These are phyloP conservation scores for Myiagra hebetior DNA, from an alignment of 2,113 vertebrate genomes.

Conservation along the genomic window DNA sequence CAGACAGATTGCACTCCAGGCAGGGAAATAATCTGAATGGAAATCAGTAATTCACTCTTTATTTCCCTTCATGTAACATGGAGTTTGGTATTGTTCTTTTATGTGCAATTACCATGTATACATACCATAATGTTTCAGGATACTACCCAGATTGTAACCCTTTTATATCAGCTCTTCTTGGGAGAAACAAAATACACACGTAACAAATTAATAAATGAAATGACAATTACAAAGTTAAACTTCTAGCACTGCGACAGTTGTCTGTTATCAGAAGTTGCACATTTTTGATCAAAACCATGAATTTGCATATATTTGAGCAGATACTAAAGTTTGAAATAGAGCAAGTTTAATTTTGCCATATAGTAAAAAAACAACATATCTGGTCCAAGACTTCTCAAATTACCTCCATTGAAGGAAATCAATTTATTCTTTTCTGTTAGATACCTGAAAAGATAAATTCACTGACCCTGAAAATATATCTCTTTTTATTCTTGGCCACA, in stretches of 20 bases:
- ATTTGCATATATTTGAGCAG: not conserved
- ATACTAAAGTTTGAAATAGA: not conserved
- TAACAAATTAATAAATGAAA: not conserved
- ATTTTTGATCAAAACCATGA: not conserved
- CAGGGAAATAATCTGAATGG: not conserved
- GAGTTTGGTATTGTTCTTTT: not conserved
- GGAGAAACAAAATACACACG: not conserved
- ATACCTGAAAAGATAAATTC: slow-evolving; percentile 38
- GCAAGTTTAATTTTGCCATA: not conserved
- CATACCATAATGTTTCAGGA: not conserved
- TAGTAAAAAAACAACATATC: not conserved
- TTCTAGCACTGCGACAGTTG: not conserved
- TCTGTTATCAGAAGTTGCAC: not conserved
- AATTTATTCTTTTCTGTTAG: not conserved
- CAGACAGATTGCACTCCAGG: not conserved
- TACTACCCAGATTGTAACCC: not conserved
- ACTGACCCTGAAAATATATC: slow-evolving; percentile 71
- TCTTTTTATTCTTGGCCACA: slow-evolving; percentile 31
- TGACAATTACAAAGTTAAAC: not conserved
- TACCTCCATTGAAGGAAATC: not conserved
- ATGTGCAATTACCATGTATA: fast-evolving
- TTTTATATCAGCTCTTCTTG: not conserved
- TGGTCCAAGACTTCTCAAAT: not conserved
- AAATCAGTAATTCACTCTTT: not conserved
- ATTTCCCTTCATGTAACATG: not conserved